Conservation (phyloP, 2,888 invertebrate genomes). For the Loripinus fragilis region DNA sequence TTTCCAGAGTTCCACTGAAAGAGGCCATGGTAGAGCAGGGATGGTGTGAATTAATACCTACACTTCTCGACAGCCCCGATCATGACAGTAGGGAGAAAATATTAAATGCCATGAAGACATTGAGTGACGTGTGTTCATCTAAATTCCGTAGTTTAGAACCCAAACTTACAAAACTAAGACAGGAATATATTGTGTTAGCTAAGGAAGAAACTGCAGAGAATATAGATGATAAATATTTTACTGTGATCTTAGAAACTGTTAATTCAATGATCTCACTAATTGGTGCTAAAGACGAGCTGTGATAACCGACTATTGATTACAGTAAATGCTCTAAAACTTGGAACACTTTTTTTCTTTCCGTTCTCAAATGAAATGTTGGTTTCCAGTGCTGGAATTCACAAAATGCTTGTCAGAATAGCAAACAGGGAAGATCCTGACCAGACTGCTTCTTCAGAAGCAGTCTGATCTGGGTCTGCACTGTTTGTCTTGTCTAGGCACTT, state of each 20-base stretch:
- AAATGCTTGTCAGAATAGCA: too few relatives aligned
- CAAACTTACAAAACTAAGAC: conserved; percentile 49
- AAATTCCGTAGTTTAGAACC: conserved; percentile 59
- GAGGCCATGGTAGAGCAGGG: conserved; percentile 74
- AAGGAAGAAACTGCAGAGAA: conserved; percentile 60
- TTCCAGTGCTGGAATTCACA: too few relatives aligned
- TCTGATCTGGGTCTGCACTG: too few relatives aligned
- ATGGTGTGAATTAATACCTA: conserved; percentile 79
- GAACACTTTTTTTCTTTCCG: too few relatives aligned
- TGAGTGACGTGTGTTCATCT: conserved; percentile 67
- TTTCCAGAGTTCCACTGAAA: conserved; percentile 73
- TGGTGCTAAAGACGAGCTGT: conserved; percentile 43
- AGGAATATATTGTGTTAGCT: conserved; percentile 66
- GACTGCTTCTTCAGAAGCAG: too few relatives aligned
- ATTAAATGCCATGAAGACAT: conserved; percentile 78
- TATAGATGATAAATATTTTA: conserved; percentile 64
- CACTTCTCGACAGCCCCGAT: conserved; percentile 73
- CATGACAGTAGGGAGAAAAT: conserved; percentile 83
- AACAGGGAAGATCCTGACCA: too few relatives aligned
- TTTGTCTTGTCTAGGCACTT: too few relatives aligned
- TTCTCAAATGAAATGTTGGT: too few relatives aligned
- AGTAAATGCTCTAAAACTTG: too few relatives aligned
- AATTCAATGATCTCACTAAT: conserved; percentile 27
- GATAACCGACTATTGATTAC: too few relatives aligned
- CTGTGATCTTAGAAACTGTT: conserved; percentile 41